Evolutionary conservation across 1,140 invertebrate species (phyloP).

Genomic region (Bactericera cockerelli): DNA sequence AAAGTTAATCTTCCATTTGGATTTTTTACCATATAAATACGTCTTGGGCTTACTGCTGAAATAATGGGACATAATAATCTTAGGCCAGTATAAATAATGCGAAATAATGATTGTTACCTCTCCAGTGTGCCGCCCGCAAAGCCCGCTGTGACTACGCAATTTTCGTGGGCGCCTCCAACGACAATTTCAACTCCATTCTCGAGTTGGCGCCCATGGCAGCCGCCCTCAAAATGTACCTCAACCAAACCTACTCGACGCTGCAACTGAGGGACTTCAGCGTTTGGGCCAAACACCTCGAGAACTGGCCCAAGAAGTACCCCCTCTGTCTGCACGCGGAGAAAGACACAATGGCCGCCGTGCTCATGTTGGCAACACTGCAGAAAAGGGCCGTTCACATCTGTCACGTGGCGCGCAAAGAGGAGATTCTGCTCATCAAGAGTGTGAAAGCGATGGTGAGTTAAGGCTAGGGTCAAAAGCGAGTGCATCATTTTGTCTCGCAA

Average conservation of each 20-base stretch:
- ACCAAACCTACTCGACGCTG: slow-evolving; percentile 87
- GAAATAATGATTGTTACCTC: too few species aligned
- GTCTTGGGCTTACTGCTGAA: too few species aligned
- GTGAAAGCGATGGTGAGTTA: slow-evolving; percentile 68
- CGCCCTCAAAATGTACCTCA: slow-evolving; percentile 96
- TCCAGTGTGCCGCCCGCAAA: slow-evolving; percentile 48
- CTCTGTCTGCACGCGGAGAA: slow-evolving; percentile 92
- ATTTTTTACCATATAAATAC: too few species aligned
- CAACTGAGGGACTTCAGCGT: slow-evolving; percentile 65
- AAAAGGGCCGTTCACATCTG: slow-evolving; percentile 86
- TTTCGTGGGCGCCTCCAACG: slow-evolving; percentile 77
- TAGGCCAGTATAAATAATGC: too few species aligned
- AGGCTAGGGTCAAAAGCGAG: too few species aligned
- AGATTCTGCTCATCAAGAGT: slow-evolving; percentile 70
- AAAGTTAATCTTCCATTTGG: too few species aligned
- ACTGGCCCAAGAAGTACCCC: slow-evolving; percentile 82
- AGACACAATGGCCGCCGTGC: slow-evolving; percentile 80
- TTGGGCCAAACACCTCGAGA: slow-evolving; percentile 85
- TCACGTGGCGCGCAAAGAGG: slow-evolving; percentile 89
- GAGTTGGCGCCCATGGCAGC: slow-evolving; percentile 64
- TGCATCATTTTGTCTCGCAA: too few species aligned
- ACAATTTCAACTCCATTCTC: slow-evolving; percentile 53
- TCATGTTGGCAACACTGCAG: slow-evolving; percentile 72
- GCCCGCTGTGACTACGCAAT: slow-evolving; percentile 94
- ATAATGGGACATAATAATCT: too few species aligned